phyloP scores from a whole-genome alignment of 2,797 vertebrate species.

The Xerus rutilus region DNA sequence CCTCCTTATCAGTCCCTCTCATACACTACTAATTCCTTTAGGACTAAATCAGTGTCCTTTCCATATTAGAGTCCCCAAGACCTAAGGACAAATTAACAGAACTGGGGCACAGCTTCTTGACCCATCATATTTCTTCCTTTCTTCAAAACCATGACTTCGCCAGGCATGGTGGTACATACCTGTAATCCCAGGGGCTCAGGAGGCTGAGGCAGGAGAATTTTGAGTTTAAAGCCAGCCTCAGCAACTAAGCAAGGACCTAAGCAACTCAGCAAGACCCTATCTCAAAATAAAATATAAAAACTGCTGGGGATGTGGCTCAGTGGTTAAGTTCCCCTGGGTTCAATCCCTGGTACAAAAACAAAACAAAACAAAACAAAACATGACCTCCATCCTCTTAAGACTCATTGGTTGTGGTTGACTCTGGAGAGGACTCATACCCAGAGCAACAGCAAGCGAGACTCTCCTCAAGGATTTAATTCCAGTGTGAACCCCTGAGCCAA shows the following conservation, averaged over 20 bases:
- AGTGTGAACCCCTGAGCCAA: neutral
- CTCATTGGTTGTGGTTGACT: neutral
- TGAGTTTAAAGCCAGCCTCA: too few relatives aligned
- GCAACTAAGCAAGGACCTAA: too few relatives aligned
- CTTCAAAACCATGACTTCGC: neutral
- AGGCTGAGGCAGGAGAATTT: too few relatives aligned
- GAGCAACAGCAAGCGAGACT: neutral
- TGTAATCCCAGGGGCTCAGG: too few relatives aligned
- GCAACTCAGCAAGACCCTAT: neutral
- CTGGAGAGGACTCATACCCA: neutral
- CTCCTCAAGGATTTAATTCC: too few relatives aligned
- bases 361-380: too few relatives aligned
- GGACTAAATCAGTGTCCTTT: neutral
- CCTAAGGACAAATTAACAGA: neutral
- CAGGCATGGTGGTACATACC: fast-evolving
- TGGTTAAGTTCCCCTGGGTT: too few relatives aligned
- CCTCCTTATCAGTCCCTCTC: neutral
- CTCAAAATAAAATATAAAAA: too few relatives aligned
- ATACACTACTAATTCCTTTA: neutral
- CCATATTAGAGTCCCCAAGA: neutral
- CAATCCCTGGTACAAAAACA: too few relatives aligned
- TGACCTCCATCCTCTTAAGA: neutral
- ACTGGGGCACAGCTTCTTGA: neutral
- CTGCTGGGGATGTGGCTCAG: too few relatives aligned
- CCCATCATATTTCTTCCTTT: neutral